Base-by-base conservation (phyloP, 64 coral and sea anemone genomes). In the Pocillopora verrucosa region DNA sequence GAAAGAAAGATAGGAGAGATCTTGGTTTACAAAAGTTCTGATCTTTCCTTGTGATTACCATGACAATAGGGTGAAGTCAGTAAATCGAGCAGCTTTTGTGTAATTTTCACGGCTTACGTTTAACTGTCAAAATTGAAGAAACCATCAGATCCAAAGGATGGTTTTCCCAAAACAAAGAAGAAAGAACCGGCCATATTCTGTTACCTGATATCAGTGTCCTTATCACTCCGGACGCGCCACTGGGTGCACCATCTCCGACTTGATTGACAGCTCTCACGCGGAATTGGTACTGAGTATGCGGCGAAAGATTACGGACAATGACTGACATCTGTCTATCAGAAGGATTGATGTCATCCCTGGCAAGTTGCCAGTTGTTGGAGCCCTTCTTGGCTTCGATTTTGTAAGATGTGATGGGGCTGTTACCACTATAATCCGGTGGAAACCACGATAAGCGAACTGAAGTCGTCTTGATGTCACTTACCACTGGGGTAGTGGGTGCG, bases 381-480 rank as follows among this genome's bases (percentile, higher is more conserved):
- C 38, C 84, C 76, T 77, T 93, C 68, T 88, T 88, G 56, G 67
- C 62, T 17, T 96, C 91, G 13, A 96, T 92, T 19, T 83, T 76
- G 73, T 96, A 96, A 56, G 92, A 93, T 62, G 88, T 73, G 16
- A 96, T 96, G 65, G 60, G 87, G 56, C 95, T 96, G 77, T 96
- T 96, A 2, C 95, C 95, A 34, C 82, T 64, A 59, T 96, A 96
- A 7, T 84, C 95, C 0, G 95, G 95, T 1, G 95, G 95, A 56
- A 70, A 36, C 95, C 95, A 96, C 1, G 91, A 82, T 14, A 96
- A 51, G 5, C 95, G 95, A 41, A 96, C 83, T 36, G 85, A 86
- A 15, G 83, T 96, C 10, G 95, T 58, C 76, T 91, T 60, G 79
- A 58, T 65, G 34, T 93, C 36, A n/a, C 73, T 89, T 10, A 96